Percentiles rank a stretch among this genome's conserved stretches.
These are phyloP conservation scores for Oreortyx pictus DNA, from an alignment of 2,797 vertebrate species.

Conservation along the genomic window DNA sequence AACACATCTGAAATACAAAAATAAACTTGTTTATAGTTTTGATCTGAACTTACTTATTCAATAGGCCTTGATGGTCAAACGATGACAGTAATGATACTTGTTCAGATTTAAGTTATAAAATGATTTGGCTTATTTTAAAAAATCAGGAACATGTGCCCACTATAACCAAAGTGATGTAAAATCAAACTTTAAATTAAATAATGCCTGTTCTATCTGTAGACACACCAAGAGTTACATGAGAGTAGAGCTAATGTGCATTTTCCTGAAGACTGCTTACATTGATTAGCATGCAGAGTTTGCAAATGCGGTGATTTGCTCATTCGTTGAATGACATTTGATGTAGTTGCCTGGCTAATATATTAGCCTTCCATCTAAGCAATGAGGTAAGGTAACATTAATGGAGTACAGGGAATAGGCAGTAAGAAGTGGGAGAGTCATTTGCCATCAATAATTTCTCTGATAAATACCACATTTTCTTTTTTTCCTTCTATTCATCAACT, in stretches of 20 bases:
- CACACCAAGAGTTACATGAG: background rate
- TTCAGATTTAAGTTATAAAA: background rate
- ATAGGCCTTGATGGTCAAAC: background rate
- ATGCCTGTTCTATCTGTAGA: conserved; percentile 7
- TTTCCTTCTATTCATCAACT: background rate
- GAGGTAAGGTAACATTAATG: background rate
- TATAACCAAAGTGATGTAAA: background rate
- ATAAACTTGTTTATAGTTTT: background rate
- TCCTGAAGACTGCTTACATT: conserved; percentile 10
- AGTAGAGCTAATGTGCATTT: background rate
- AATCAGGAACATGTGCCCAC: background rate
- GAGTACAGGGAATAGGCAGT: background rate
- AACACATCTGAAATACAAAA: background rate
- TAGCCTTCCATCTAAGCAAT: background rate
- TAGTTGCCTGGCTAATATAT: background rate
- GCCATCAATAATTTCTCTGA: background rate
- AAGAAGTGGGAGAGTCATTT: background rate
- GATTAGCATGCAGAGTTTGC: conserved; percentile 30
- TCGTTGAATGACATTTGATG: conserved; percentile 31
- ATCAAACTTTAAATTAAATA: background rate
- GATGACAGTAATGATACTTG: background rate
- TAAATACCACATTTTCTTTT: background rate
- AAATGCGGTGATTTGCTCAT: conserved; percentile 34
- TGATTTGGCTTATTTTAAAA: background rate
- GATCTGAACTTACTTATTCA: background rate